A percentile compares a stretch with the other conserved stretches of the same genome.
phyloP scores from a whole-genome alignment of 2,113 vertebrate species.

The Calidris pygmaea region DNA sequence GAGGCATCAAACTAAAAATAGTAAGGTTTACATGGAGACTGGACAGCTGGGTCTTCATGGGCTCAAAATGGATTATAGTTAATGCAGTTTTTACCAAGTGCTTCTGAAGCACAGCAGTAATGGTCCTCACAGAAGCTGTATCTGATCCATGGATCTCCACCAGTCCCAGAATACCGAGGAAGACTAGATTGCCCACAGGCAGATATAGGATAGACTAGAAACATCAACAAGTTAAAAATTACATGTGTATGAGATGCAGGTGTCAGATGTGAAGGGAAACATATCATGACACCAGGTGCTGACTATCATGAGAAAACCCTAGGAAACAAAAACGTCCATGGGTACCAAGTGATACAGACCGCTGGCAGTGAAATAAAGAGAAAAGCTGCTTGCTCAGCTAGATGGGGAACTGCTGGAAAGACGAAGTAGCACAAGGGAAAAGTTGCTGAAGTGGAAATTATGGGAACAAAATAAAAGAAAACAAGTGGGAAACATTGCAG shows the following conservation, averaged over 20 bases:
- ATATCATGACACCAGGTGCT: fast-evolving
- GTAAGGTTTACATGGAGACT: neutral
- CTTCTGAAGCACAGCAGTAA: neutral
- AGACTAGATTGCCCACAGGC: neutral
- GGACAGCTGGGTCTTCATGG: neutral
- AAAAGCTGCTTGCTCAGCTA: neutral
- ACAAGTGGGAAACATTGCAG: neutral
- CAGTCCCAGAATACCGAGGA: neutral
- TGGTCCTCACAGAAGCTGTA: neutral
- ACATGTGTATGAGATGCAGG: fast-evolving
- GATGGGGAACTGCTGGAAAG: neutral
- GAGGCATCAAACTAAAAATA: slow-evolving; percentile 34
- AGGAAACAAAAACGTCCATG: neutral
- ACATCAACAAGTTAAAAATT: neutral
- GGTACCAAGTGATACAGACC: neutral
- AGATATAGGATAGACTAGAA: neutral
- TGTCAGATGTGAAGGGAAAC: neutral
- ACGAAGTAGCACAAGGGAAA: neutral
- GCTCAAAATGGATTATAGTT: neutral
- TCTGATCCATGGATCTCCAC: neutral
- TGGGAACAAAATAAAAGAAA: neutral
- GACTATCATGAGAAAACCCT: neutral
- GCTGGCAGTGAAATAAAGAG: neutral
- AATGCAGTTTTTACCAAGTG: neutral
- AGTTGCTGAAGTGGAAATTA: neutral